A percentile compares a stretch with the other conserved stretches of the same genome.
These are phyloP conservation scores for Athalia rosae DNA, from an alignment of 2,888 invertebrate species.

Conservation along the genomic window DNA sequence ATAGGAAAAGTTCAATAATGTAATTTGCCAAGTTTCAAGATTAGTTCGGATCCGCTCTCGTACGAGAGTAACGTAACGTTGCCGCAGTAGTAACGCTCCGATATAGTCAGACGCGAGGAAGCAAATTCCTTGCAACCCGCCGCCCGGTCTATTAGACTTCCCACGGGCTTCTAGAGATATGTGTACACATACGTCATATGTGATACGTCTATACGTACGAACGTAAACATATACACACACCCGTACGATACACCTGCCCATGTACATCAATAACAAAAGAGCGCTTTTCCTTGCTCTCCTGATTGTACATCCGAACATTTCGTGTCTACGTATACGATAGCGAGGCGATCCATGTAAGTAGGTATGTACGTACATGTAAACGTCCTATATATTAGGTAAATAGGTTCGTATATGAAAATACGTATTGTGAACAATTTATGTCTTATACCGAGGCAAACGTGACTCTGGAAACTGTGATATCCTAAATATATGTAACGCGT, in stretches of 20 bases:
- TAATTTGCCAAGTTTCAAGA: constrained; percentile 39
- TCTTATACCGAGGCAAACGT: constrained; percentile 33
- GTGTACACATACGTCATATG: too few relatives aligned
- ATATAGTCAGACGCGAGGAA: constrained; percentile 27
- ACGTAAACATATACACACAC: too few relatives aligned
- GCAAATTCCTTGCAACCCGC: constrained; percentile 10
- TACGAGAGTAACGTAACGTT: constrained; percentile 33
- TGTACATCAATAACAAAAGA: too few relatives aligned
- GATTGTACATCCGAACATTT: constrained; percentile 20
- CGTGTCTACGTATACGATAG: background rate
- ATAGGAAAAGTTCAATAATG: constrained; percentile 37
- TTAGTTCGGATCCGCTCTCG: constrained; percentile 36
- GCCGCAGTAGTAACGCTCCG: constrained; percentile 32
- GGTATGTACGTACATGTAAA: background rate
- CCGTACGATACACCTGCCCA: too few relatives aligned
- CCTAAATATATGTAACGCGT: too few relatives aligned
- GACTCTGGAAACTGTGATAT: constrained; percentile 16
- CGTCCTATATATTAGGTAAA: background rate
- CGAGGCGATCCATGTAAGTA: background rate
- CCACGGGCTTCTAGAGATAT: constrained; percentile 12
- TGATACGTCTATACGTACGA: too few relatives aligned
- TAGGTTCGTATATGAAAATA: background rate
- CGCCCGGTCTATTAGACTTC: background rate
- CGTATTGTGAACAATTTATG: constrained; percentile 19
- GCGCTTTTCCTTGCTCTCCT: too few relatives aligned